Percentiles rank a stretch among this genome's conserved stretches.
phyloP scores from a whole-genome alignment of 2,113 vertebrate genomes.

The Hippocampus barbouri region DNA sequence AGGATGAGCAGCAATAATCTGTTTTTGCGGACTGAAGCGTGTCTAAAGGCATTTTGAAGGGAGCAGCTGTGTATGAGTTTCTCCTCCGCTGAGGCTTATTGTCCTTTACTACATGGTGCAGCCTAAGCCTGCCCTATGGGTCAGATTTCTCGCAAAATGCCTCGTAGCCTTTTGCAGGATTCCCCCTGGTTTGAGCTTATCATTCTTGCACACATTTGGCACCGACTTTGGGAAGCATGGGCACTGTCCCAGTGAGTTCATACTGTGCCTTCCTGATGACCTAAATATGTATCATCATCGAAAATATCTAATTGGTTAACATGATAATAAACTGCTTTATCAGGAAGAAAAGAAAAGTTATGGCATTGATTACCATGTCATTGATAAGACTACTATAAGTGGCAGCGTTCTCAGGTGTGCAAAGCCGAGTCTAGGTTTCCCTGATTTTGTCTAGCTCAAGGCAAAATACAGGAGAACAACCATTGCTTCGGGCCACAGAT shows the following conservation, averaged over 20 bases:
- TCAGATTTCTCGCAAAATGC: slow-evolving; percentile 69
- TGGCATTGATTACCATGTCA: neutral
- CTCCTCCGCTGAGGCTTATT: slow-evolving; percentile 62
- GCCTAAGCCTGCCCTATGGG: slow-evolving; percentile 68
- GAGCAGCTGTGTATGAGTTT: slow-evolving; percentile 54
- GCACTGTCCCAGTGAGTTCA: slow-evolving; percentile 34
- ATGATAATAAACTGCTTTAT: neutral
- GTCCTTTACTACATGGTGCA: slow-evolving; percentile 61
- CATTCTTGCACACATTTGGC: slow-evolving; percentile 60
- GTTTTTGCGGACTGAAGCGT: slow-evolving; percentile 62
- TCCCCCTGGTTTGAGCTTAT: slow-evolving; percentile 63
- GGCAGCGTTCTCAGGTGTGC: too few relatives aligned
- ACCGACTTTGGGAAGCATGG: slow-evolving; percentile 28
- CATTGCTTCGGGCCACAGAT: neutral
- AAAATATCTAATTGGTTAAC: neutral
- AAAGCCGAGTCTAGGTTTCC: neutral
- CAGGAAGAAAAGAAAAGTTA: neutral
- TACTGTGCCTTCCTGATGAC: slow-evolving; percentile 15
- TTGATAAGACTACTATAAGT: neutral
- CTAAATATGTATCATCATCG: slow-evolving; percentile 17
- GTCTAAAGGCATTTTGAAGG: slow-evolving; percentile 66
- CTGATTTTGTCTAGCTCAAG: neutral
- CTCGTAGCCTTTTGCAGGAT: slow-evolving; percentile 56
- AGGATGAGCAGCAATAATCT: slow-evolving; percentile 70
- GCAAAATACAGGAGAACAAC: neutral